Evolutionary conservation across 2,797 vertebrate genomes (phyloP), one percentile per base, ranked within the genome.

Genomic region (Anableps anableps): DNA sequence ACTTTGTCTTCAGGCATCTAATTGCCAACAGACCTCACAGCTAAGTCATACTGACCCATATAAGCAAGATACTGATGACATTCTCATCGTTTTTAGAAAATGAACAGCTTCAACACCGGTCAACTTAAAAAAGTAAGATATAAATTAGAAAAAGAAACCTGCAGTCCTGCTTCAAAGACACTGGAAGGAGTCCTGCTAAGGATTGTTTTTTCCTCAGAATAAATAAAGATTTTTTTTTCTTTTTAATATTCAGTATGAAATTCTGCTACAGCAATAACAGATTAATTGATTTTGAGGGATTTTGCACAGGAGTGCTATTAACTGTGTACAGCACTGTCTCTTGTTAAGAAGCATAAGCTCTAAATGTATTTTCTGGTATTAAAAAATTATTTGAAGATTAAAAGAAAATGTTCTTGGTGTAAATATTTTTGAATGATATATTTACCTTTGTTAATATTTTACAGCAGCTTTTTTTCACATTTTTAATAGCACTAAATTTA

Each of bases 361-460:
- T 26, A 86, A 26, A 79, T 75, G 36, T 76, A 23, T 66, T 80
- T 75, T 87, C 74, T 86, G 78, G 26, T 82, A 29, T 31, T 2
- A 76, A 83, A 55, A 29, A 53, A 76, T 68, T 58, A 79, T 74
- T 78, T 83, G 51, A 82, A 71, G 53, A 87, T 75, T 73, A 21
- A 68, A 23, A 41, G 19, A 66, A 43, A 13, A 41, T 81, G n/a
- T 75, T 77, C 1, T 17, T 71, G 70, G 75, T 93, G 91, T 94
- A 93, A 88, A 93, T 93, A 89, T 58, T 41, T 36, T 68, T 62
- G 66, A 78, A 77, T 3, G 72, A 60, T 29, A 38, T 53, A 86
- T 77, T 64, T 64, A 84, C 77, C 70, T 75, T 62, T 2, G 3
- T 80, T 72, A 83, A 85, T 79, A 76, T 86, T 85, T 85, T 48